Evolutionary conservation across 2,113 vertebrate genomes (phyloP).

Genomic region (Sciurus niger): DNA sequence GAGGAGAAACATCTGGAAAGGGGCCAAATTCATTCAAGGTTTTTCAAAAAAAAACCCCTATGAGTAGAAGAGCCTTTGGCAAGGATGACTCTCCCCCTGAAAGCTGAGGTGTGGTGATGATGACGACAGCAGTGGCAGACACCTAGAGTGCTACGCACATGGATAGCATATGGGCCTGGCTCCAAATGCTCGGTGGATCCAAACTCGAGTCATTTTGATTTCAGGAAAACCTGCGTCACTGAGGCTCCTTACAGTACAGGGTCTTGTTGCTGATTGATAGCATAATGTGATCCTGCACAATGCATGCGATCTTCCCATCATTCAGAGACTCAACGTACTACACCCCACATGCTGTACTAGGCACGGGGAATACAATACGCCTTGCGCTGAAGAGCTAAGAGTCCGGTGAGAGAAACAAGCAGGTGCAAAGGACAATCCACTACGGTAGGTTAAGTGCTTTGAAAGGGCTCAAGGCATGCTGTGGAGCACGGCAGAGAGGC

Average conservation of each 20-base stretch:
- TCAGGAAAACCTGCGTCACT: neutral
- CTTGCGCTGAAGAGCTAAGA: neutral
- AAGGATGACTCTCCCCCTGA: neutral
- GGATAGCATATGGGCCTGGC: too few relatives aligned
- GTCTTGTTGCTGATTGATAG: neutral
- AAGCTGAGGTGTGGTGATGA: neutral
- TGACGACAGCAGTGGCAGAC: neutral
- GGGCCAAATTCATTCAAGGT: neutral
- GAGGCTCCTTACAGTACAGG: neutral
- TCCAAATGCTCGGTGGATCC: neutral
- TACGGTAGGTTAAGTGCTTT: neutral
- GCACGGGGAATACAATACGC: neutral
- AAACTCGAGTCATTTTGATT: neutral
- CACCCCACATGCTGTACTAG: neutral
- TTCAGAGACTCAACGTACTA: neutral
- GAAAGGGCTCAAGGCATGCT: neutral
- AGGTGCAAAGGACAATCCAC: neutral
- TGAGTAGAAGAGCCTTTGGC: neutral
- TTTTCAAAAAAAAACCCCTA: constrained; percentile 8
- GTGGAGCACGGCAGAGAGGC: neutral
- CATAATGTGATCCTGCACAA: neutral
- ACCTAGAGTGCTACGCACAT: neutral
- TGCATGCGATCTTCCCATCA: neutral
- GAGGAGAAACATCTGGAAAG: neutral
- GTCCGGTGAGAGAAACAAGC: neutral